A percentile compares a stretch with the other conserved stretches of the same genome.
phyloP scores from a whole-genome alignment of 1,140 invertebrate species.

The Drosophila paulistorum region DNA sequence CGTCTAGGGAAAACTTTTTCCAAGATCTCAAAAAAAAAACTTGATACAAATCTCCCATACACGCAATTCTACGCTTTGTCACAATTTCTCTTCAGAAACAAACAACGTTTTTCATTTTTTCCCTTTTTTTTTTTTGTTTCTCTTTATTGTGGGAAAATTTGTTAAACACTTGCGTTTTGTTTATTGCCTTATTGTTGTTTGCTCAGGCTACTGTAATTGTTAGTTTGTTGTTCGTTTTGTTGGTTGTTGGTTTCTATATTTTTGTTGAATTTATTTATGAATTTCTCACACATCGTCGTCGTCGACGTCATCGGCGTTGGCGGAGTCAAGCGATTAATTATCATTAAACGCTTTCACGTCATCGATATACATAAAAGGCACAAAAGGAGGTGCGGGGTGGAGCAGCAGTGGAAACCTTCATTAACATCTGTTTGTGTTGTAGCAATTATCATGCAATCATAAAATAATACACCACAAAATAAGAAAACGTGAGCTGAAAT shows the following conservation, averaged over 20 bases:
- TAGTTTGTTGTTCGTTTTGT: conserved; percentile 31
- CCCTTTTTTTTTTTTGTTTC: conserved; percentile 28
- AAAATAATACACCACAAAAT: neutral
- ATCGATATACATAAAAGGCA: conserved; percentile 43
- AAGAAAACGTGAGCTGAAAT: conserved; percentile 70
- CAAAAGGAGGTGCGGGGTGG: no score
- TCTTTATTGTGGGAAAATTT: conserved; percentile 57
- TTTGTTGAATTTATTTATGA: conserved; percentile 63
- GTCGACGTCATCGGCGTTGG: neutral
- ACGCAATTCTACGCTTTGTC: conserved; percentile 22
- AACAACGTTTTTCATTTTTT: conserved; percentile 3
- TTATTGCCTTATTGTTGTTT: conserved; percentile 19
- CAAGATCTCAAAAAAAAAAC: conserved; percentile 4
- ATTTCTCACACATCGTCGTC: conserved; percentile 65
- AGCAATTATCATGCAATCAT: conserved; percentile 68
- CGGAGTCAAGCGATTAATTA: conserved; percentile 59
- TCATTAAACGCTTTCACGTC: conserved; percentile 63
- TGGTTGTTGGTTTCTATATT: conserved; percentile 27
- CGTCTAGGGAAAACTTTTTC: neutral
- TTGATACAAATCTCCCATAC: conserved; percentile 12
- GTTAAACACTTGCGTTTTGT: conserved; percentile 18
- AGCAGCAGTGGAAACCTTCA: conserved; percentile 33
- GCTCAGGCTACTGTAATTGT: conserved; percentile 28
- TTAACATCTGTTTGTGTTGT: conserved; percentile 56
- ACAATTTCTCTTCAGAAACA: conserved; percentile 11